Evolutionary conservation across 92 coral and sea anemone species (phyloP).

Genomic region (Phymanthus crucifer): DNA sequence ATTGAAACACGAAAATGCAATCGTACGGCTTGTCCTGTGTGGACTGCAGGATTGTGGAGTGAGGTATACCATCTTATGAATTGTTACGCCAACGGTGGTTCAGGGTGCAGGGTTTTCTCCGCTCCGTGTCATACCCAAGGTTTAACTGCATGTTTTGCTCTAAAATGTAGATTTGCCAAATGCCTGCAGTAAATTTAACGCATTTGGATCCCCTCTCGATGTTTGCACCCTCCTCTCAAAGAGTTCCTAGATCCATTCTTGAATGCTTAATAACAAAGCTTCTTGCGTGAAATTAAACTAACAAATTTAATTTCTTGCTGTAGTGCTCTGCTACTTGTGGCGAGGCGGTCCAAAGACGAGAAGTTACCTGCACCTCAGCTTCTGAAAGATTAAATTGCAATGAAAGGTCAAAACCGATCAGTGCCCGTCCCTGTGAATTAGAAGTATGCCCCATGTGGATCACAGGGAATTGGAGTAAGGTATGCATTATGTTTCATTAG

Average conservation of each 20-base stretch:
- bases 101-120: too few relatives aligned
- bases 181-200: too few relatives aligned
- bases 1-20: not conserved
- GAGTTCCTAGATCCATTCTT: too few relatives aligned
- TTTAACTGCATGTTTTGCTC: too few relatives aligned
- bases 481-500: not conserved
- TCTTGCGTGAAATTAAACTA: not conserved
- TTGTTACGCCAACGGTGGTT: too few relatives aligned
- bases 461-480: slow-evolving; percentile 42
- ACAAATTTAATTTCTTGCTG: not conserved
- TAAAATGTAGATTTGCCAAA: too few relatives aligned
- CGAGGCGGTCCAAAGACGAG: slow-evolving; percentile 57
- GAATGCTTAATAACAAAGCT: too few relatives aligned
- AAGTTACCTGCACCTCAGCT: slow-evolving; percentile 52
- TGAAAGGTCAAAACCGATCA: slow-evolving; percentile 20
- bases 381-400: not conserved
- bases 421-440: not conserved
- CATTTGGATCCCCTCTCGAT: too few relatives aligned
- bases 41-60: slow-evolving; percentile 39
- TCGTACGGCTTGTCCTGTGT: slow-evolving; percentile 14
- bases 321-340: slow-evolving; percentile 96
- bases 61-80: too few relatives aligned
- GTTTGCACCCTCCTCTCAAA: too few relatives aligned
- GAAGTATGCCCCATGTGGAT: slow-evolving; percentile 37
- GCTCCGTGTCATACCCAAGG: too few relatives aligned